Base-by-base conservation (phyloP, 2,797 vertebrate species). In the Eurystomus glaucurus region DNA sequence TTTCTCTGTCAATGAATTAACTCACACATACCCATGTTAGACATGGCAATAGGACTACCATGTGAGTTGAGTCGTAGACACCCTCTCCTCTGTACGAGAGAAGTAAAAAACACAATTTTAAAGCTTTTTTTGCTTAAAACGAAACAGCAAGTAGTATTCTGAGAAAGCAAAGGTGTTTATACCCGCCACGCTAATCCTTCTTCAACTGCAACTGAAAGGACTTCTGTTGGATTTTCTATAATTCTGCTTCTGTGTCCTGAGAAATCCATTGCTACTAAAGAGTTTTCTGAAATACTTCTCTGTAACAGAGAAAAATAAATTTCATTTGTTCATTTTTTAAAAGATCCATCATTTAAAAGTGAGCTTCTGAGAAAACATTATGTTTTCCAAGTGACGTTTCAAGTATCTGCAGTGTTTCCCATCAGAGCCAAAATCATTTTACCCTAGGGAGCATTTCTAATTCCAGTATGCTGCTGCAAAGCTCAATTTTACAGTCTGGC, bases 201-300 rank as follows among this genome's bases (percentile, higher is more conserved):
- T 98, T 99, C 99, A 76, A 99, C 99, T 26, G 99, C 99, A 96
- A 99, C 99, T 22, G 99, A 99, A 90, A 99, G 98, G 15, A 98
- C 99, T 98, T 99, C 99, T 4, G 99, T 99, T 14, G 99, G 99
- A 97, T 99, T 99, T 97, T 99, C 99, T 57, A 99, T 99, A 96
- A 99, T 99, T 86, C 99, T 98, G 97, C 98, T 99, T 98, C 98
- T 99, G 95, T 99, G 98, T 86, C 99, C 99, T 66, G 99, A 99
- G 97, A 99, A 99, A 98, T 99, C 99, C 99, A 99, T 99, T 95
- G 99, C 99, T 97, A 99, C 99, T 83, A 99, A 98, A 41, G 99
- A 99, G 98, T 99, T 99, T 97, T 99, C 99, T 19, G 99, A 99
- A 98, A 99, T 99, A 97, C 99, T 99, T 95, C 99, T 99, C 99